Conservation (phyloP, 2,888 invertebrate genomes). For the Leptopterna dolabrata region DNA sequence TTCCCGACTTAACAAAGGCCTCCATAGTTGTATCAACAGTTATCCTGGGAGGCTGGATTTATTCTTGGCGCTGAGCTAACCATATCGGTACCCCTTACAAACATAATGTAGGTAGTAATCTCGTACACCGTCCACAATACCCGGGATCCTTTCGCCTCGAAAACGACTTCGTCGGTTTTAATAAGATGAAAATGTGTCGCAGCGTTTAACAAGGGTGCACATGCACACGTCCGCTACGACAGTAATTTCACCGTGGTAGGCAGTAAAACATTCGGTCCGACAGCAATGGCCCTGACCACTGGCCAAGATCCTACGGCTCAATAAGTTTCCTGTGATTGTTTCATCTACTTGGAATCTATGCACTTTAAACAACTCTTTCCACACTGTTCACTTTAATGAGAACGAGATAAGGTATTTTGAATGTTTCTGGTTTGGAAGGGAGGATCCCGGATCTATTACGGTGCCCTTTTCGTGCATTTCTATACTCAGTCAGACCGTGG, state of each 20-base stretch:
- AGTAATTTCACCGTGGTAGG: neutral
- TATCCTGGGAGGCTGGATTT: neutral
- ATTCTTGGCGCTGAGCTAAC: neutral
- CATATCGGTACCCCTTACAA: neutral
- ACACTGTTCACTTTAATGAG: constrained; percentile 34
- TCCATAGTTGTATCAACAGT: neutral
- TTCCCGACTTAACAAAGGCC: neutral
- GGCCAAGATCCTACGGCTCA: constrained; percentile 39
- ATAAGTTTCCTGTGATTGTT: constrained; percentile 49
- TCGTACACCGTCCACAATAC: neutral
- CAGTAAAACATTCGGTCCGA: constrained; percentile 30
- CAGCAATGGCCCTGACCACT: constrained; percentile 32
- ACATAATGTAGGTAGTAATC: too few species aligned
- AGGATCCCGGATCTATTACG: neutral
- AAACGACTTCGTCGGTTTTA: neutral
- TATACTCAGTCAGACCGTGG: too few species aligned
- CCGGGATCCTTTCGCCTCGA: neutral
- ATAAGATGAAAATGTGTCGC: constrained; percentile 14
- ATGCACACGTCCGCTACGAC: neutral
- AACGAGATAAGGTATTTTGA: constrained; percentile 41
- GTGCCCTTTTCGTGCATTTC: too few species aligned
- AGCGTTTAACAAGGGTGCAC: neutral
- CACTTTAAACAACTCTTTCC: constrained; percentile 1
- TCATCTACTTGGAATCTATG: constrained; percentile 29
- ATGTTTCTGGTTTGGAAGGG: neutral